Evolutionary conservation across 1,140 invertebrate species (phyloP), one percentile per base, ranked within the genome.

Genomic region (Ptiloglossa arizonensis): DNA sequence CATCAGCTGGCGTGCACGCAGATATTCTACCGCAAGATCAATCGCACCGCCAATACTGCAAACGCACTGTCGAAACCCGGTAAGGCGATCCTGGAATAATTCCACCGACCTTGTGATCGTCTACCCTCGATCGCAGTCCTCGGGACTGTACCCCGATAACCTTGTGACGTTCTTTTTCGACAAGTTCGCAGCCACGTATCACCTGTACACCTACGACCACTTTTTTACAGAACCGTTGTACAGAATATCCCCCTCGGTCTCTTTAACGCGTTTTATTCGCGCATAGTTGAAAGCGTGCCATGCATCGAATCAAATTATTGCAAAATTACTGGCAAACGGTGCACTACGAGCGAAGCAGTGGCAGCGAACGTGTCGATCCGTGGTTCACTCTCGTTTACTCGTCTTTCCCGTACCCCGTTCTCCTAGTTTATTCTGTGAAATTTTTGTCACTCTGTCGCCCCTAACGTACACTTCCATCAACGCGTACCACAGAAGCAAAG

Each of bases 61-160:
- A 69, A 76, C 32, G 64, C 59, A 76, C 63, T 29, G 22, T 29
- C 46, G 41, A 54, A 41, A 67, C 29, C 41, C 69, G 81, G 81
- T 80, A 80, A 83, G 69, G 44, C 67, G 54, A 83, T 38, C 76
- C 66, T 71, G 54, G 70, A 66, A 74, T 46, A 81, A 27, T n/a
- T 38, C n/a, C 8, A 27, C 13, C 29, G 3, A 68, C 27, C 52
- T 69, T 74, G 66, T 75, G 29, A 75, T 82, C 41, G 59, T 84
- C 76, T 50, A 17, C 6, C 59, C 59, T 22, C 0, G 32, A 24
- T 5, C 9, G 13, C 32, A 27, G 29, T 17, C 32, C 27, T 11
- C n/a, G n/a, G 17, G 5, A 19, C 22, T 8, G 19, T 22, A 22
- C 4, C 62, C 29, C 11, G 24, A 2, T n/a, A n/a, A 13, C 29